Conservation (phyloP, 2,797 vertebrate genomes). For the Hirundo rustica region DNA sequence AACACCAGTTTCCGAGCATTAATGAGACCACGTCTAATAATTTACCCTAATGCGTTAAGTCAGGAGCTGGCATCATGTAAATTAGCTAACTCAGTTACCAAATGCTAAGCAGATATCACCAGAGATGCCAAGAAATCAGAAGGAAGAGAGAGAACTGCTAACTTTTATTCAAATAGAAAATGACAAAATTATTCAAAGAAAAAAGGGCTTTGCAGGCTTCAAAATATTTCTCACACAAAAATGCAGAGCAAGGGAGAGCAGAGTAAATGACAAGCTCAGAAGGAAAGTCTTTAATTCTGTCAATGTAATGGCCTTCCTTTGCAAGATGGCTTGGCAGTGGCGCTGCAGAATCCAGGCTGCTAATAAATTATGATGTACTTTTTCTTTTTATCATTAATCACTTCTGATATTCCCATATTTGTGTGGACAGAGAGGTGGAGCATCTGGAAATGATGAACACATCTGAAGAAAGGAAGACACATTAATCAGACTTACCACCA, state of each 20-base stretch:
- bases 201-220: slow-evolving; percentile 4
- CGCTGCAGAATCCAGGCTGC: neutral
- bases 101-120: neutral
- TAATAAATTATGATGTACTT: neutral
- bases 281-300: neutral
- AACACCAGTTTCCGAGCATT: neutral
- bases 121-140: neutral
- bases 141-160: neutral
- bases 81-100: neutral
- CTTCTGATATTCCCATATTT: neutral
- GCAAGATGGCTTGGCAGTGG: neutral
- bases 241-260: neutral
- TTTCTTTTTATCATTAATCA: neutral
- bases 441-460: neutral
- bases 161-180: slow-evolving; percentile 24
- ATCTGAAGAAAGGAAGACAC: neutral
- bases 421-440: neutral
- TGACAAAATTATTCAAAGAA: neutral
- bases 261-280: neutral
- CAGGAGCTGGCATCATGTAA: neutral
- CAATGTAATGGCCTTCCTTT: neutral
- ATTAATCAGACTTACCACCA: slow-evolving; percentile 84
- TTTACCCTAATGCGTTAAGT: neutral
- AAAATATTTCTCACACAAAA: neutral
- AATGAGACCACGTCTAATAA: neutral